Conservation (phyloP, 92 coral and sea anemone genomes). For the Ricordea florida region DNA sequence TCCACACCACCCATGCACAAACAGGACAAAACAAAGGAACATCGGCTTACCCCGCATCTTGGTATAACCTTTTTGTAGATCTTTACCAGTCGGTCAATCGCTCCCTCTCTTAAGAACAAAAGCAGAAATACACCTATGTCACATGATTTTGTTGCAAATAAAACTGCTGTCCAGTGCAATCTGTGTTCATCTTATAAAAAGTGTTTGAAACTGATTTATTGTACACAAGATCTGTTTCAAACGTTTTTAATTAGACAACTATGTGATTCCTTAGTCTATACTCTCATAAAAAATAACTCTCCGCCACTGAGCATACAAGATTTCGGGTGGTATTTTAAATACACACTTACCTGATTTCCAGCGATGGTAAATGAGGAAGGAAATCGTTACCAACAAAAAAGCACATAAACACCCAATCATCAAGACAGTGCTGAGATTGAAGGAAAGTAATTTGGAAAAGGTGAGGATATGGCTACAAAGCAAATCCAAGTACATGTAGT, state of each 20-base stretch:
- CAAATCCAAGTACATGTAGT: background rate
- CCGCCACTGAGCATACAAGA: background rate
- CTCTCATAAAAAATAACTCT: background rate
- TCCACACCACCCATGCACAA: background rate
- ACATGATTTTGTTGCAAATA: background rate
- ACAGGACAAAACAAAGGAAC: background rate
- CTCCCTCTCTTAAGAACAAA: slow-evolving; percentile 83
- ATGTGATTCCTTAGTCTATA: too few relatives aligned
- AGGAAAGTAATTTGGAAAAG: background rate
- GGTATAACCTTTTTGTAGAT: slow-evolving; percentile 94
- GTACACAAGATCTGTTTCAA: too few relatives aligned
- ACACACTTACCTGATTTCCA: slow-evolving; percentile 99
- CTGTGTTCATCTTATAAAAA: too few relatives aligned
- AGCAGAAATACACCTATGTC: background rate
- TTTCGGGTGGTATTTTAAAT: background rate
- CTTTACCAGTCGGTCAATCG: slow-evolving; percentile 93
- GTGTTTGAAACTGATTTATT: too few relatives aligned
- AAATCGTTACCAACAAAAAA: slow-evolving; percentile 99
- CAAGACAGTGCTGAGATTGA: slow-evolving; percentile 94
- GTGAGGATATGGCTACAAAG: background rate
- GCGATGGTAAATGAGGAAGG: slow-evolving; percentile 93
- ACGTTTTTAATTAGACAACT: too few relatives aligned
- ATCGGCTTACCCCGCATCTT: slow-evolving; percentile 85
- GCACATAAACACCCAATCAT: slow-evolving; percentile 99
- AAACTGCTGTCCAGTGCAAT: too few relatives aligned